Evolutionary conservation across 30 jellyfish, hydroid and myxozoan genomes (phyloP).

Genomic region (Pelagia noctiluca): DNA sequence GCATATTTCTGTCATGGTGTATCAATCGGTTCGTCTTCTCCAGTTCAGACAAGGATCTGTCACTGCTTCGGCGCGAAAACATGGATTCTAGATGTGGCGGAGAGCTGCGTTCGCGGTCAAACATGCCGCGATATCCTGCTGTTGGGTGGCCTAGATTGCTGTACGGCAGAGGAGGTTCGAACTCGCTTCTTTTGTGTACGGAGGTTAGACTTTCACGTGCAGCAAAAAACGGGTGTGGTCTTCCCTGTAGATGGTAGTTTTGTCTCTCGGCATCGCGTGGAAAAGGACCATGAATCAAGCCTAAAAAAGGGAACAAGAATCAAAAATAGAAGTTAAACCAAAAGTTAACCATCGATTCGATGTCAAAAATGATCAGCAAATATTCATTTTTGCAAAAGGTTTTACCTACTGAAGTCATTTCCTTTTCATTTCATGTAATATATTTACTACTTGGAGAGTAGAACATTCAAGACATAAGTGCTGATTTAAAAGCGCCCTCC

Average conservation of each 20-base stretch:
- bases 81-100: slow-evolving; percentile 74
- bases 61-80: slow-evolving; percentile 65
- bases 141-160: slow-evolving; percentile 49
- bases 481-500: too few species aligned
- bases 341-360: too few species aligned
- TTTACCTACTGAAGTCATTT: too few species aligned
- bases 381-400: too few species aligned
- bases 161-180: slow-evolving; percentile 55
- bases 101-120: slow-evolving; percentile 68
- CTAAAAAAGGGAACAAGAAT: slow-evolving; percentile 7
- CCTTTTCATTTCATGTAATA: too few species aligned
- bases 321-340: too few species aligned
- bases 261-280: slow-evolving; percentile 62
- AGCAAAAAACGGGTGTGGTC: slow-evolving; percentile 61
- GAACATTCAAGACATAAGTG: too few species aligned
- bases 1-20: slow-evolving; percentile 52
- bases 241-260: slow-evolving; percentile 48
- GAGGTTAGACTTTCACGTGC: slow-evolving; percentile 52
- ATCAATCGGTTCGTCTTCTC: slow-evolving; percentile 46
- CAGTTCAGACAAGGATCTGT: slow-evolving; percentile 34
- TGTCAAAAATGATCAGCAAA: too few species aligned
- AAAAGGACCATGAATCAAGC: slow-evolving; percentile 46
- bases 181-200: slow-evolving; percentile 47
- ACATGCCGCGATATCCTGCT: slow-evolving; percentile 49
- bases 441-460: too few species aligned